Evolutionary conservation across 2,113 vertebrate species (phyloP), one percentile per base, ranked within the genome.

Genomic region (Scopus umbretta): DNA sequence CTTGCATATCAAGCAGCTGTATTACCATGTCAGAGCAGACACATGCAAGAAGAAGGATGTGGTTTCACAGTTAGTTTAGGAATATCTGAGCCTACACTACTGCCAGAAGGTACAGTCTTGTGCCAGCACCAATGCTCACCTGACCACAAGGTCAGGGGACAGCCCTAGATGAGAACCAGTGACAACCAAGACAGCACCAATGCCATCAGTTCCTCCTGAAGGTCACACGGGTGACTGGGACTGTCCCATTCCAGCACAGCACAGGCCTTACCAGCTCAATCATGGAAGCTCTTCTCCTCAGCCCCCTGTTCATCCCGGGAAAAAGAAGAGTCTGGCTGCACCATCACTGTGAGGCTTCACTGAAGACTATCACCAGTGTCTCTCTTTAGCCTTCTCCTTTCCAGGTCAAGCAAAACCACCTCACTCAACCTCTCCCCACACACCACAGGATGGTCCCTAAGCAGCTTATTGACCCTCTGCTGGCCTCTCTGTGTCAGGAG

Each of bases 21-120:
- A 75, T 26, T 47, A 49, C 94, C 78, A 43, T 38, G 70, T 79
- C 81, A 68, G 58, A 87, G 87, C 61, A 70, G 49, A 45, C 55
- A 88, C 36, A 70, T 11, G 38, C 80, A 75, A 88, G 80, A 85
- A 93, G 84, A 84, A 95, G 78, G 92, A 94, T 94, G 88, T 88
- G 85, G 92, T 88, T 96, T 95, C 87, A 92, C 84, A 76, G 87
- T 88, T 93, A 72, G 85, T 73, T 87, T 66, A 85, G 93, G 93
- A 97, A 90, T 79, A 96, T 16, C 36, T 1, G 1, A 80, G 92
- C 23, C 49, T 25, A 27, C 1, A 1, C 53, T 50, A 36, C 53
- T 72, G 84, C 56, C 94, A 93, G 73, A 68, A 75, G 26, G 34
- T 43, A 18, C 16, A 87, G 78, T n/a, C 61, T 49, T 40, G 42